Conservation (phyloP, 2,113 vertebrate genomes). For the Aptenodytes patagonicus region DNA sequence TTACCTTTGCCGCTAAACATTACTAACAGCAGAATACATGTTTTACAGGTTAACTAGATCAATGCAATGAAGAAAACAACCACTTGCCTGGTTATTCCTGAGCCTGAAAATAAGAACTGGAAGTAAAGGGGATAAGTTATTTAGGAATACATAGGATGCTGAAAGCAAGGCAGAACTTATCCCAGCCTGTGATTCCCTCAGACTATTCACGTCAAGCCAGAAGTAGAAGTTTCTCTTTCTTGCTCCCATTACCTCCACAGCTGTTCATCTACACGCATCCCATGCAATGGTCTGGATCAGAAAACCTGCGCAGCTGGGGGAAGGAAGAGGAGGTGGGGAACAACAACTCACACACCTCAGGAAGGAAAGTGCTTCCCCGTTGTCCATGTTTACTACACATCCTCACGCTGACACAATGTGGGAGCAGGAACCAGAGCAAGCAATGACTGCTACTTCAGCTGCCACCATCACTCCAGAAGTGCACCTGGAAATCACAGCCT, state of each 20-base stretch:
- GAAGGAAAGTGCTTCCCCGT: background rate
- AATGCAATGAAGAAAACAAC: background rate
- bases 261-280: background rate
- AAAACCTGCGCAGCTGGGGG: background rate
- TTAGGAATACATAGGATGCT: background rate
- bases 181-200: background rate
- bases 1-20: background rate
- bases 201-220: background rate
- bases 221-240: background rate
- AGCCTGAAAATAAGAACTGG: background rate
- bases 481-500: background rate
- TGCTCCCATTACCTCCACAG: background rate
- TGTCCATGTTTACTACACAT: background rate
- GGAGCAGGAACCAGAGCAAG: background rate
- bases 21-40: background rate
- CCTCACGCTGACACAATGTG: fast-evolving
- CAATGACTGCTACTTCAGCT: background rate
- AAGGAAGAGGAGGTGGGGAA: background rate
- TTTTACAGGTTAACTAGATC: background rate
- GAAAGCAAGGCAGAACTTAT: background rate
- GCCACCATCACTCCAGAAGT: background rate
- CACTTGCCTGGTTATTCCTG: background rate
- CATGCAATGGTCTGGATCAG: background rate
- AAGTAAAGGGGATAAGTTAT: background rate
- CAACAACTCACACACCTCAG: background rate